Evolutionary conservation across 2,888 invertebrate genomes (phyloP).

Genomic region (Ophioninae sp.): DNA sequence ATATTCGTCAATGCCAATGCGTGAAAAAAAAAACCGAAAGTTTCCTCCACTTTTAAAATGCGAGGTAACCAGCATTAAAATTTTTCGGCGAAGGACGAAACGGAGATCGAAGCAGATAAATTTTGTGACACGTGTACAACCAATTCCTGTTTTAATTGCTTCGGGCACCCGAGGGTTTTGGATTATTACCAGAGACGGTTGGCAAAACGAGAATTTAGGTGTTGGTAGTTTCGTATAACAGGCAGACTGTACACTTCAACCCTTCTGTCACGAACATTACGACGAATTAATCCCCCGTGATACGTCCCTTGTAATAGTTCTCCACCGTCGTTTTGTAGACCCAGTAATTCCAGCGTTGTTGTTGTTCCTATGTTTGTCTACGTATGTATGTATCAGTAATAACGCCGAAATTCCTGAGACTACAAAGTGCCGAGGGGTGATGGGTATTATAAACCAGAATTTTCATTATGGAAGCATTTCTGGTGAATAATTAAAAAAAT

Average conservation of each 20-base stretch:
- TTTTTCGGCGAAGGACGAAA: neutral
- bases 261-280: constrained; percentile 46
- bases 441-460: neutral
- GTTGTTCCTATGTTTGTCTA: neutral
- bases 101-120: neutral
- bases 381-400: neutral
- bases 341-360: constrained; percentile 10
- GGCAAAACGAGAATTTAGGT: constrained; percentile 33
- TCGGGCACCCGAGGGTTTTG: constrained; percentile 32
- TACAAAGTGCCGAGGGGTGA: neutral
- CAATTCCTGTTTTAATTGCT: constrained; percentile 29
- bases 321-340: constrained; percentile 5
- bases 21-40: too few species aligned
- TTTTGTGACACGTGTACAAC: constrained; percentile 25
- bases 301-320: constrained; percentile 26
- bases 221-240: constrained; percentile 14
- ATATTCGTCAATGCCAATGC: too few species aligned
- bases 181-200: constrained; percentile 32
- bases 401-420: neutral
- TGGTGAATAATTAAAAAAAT: neutral
- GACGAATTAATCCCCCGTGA: constrained; percentile 49
- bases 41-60: neutral
- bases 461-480: neutral
- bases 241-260: constrained; percentile 28
- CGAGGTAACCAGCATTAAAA: neutral